These are phyloP conservation scores for Gambusia holbrooki DNA, from an alignment of 2,113 vertebrate genomes.

Conservation along the genomic window DNA sequence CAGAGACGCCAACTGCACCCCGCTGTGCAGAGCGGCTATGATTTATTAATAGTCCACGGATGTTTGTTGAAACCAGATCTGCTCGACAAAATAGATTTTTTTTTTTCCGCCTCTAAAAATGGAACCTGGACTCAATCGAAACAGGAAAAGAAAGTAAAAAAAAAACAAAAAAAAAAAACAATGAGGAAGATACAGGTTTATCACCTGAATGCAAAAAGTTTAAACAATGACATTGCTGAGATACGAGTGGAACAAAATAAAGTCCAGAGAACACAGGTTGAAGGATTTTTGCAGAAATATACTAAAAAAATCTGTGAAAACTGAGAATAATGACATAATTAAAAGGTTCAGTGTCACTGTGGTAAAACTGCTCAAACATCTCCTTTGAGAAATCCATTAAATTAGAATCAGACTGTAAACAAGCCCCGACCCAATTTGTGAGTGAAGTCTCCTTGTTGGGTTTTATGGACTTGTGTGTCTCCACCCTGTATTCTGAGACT, in stretches of 20 bases:
- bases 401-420: not conserved
- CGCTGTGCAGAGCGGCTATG: slow-evolving; percentile 23
- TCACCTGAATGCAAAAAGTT: not conserved
- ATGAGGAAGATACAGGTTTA: not conserved
- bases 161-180: not conserved
- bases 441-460: slow-evolving; percentile 1
- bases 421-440: not conserved
- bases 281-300: not conserved
- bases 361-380: not conserved
- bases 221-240: not conserved
- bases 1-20: slow-evolving; percentile 36
- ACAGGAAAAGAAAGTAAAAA: not conserved
- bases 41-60: slow-evolving; percentile 64
- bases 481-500: slow-evolving; percentile 12
- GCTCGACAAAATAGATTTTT: slow-evolving; percentile 25
- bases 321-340: not conserved
- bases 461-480: slow-evolving; percentile 13
- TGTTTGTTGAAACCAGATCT: slow-evolving; percentile 58
- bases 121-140: slow-evolving; percentile 25
- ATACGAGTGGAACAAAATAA: not conserved
- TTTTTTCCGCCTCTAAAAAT: slow-evolving; percentile 50
- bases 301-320: too few species aligned
- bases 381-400: not conserved
- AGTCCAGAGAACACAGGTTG: not conserved
- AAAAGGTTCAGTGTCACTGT: not conserved